phyloP scores from a whole-genome alignment of 2,797 vertebrate species.

The Naso thynnoides region DNA sequence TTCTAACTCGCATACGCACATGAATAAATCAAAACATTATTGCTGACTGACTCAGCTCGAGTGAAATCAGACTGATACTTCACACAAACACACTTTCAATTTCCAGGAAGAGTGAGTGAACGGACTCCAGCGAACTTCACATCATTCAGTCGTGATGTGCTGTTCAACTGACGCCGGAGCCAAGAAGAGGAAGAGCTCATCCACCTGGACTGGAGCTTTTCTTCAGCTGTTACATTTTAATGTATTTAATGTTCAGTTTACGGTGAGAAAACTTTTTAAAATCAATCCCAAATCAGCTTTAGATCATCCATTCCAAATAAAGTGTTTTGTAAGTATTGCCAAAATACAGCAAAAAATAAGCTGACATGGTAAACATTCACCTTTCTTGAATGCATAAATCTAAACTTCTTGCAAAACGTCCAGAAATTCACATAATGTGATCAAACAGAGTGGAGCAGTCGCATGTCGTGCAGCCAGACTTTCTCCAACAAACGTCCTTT shows the following conservation, averaged over 20 bases:
- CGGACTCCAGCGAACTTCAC: constrained; percentile 27
- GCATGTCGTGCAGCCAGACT: neutral
- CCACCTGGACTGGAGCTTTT: neutral
- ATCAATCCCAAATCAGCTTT: neutral
- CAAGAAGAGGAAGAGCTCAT: neutral
- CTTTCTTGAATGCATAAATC: no score
- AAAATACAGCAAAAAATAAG: neutral
- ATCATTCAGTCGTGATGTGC: constrained; percentile 38
- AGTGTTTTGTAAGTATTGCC: neutral
- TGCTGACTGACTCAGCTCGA: constrained; percentile 31
- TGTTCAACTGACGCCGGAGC: constrained; percentile 19
- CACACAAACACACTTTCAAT: neutral
- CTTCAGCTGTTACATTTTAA: neutral
- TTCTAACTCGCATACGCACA: constrained; percentile 18
- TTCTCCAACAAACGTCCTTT: neutral
- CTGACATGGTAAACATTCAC: neutral
- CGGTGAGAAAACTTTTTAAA: neutral
- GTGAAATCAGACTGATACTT: constrained; percentile 21
- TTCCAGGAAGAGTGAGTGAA: constrained; percentile 57
- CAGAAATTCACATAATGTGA: neutral
- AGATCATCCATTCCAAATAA: neutral
- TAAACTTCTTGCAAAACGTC: neutral
- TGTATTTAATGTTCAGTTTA: neutral
- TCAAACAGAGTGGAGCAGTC: neutral
- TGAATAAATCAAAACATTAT: constrained; percentile 32